Conservation (phyloP, 2,888 invertebrate species). For the Suillia variegata region DNA sequence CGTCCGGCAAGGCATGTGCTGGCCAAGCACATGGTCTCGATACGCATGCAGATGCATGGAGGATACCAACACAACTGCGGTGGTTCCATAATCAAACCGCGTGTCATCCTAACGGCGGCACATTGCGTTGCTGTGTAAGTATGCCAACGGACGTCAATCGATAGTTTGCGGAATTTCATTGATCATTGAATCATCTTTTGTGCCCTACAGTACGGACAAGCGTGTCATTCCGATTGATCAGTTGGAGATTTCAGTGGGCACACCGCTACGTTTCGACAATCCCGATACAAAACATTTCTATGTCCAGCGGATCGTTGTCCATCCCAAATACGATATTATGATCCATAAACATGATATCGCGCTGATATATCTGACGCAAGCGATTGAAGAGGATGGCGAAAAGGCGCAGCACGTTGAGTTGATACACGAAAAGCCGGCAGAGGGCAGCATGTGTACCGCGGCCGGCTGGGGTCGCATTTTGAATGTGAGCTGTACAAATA, state of each 20-base stretch:
- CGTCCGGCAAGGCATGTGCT: background rate
- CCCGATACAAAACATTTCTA: too few species aligned
- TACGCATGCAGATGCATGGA: background rate
- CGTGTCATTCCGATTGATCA: background rate
- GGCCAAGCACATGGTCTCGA: background rate
- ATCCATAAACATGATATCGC: background rate
- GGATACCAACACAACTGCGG: slow-evolving; percentile 21
- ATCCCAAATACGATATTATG: background rate
- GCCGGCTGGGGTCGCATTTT: background rate
- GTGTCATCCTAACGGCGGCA: slow-evolving; percentile 22
- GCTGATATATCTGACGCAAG: background rate
- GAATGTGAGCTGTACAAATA: background rate
- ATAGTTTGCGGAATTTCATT: background rate
- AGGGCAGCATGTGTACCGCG: background rate
- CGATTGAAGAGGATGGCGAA: background rate
- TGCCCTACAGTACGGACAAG: background rate
- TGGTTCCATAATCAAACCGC: slow-evolving; percentile 14
- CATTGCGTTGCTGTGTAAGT: background rate
- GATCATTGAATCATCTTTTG: background rate
- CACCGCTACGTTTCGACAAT: too few species aligned
- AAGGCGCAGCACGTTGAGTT: background rate
- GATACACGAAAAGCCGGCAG: background rate
- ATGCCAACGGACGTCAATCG: background rate
- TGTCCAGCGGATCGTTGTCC: too few species aligned
- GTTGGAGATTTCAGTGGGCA: background rate